Base-by-base conservation (phyloP, 2,797 vertebrate genomes). In the Nannoperca obscura region DNA sequence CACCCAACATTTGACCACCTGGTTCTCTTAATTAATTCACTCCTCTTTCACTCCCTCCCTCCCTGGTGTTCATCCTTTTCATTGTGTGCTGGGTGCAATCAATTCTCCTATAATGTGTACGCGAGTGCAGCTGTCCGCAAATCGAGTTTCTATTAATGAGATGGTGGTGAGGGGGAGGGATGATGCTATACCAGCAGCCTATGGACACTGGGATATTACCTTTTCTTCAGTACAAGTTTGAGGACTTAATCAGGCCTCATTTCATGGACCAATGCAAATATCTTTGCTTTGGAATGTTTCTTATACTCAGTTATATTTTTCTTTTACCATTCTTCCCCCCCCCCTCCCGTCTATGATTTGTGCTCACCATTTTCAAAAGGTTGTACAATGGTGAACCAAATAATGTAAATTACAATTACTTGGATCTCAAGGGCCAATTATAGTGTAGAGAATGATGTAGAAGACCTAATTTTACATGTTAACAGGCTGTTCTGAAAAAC, bases 131-230 rank as follows among this genome's bases (percentile, higher is more conserved):
- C 95, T 96, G 95, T 96, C 95, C 94, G 85, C 95, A 95, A 95
- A 95, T 96, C 94, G 94, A 95, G 95, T 96, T 96, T 95, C 95
- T 96, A 96, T 96, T 96, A 96, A 96, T 96, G 95, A 95, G 95
- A 93, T 94, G 90, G 92, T 92, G 92, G 90, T 91, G 89, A 92
- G 92, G 93, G 90, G 91, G 92, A 90, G 90, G 91, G 89, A 89
- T 89, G 94, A 93, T 86, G 89, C 88, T 91, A 88, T 76, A 92
- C 89, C 75, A 84, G 82, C 84, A 91, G 88, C 86, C 89, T 94
- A 92, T 91, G 88, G 93, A 93, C 82, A 88, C 78, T 79, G 76
- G 74, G 83, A 90, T 92, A 87, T 92, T 92, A 84, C 88, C 85
- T 88, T 88, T 86, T 85, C 81, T 82, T 63, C 71, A 74, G 55